Evolutionary conservation across 2,113 vertebrate genomes (phyloP).

Genomic region (Nothocercus nigrocapillus): DNA sequence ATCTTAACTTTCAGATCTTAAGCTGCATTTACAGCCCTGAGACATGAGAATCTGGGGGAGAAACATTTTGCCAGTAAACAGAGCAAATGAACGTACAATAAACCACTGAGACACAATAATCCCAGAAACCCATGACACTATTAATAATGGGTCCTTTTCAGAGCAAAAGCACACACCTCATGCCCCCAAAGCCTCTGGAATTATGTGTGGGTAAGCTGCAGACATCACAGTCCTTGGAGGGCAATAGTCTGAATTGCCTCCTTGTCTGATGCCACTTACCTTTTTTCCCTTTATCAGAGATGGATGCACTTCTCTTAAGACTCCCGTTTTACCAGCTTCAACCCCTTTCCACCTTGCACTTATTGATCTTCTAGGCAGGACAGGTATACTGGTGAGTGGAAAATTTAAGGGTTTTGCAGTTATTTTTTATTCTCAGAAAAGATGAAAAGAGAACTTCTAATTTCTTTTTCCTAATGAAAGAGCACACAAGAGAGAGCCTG

Average conservation of each 20-base stretch:
- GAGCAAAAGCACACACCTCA: constrained; percentile 44
- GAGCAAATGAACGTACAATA: constrained; percentile 61
- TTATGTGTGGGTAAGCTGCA: constrained; percentile 57
- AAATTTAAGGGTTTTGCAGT: not conserved
- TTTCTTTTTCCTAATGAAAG: not conserved
- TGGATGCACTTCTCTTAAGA: constrained; percentile 55
- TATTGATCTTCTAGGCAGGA: constrained; percentile 50
- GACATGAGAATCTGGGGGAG: constrained; percentile 42
- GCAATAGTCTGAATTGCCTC: constrained; percentile 33
- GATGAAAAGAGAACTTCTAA: not conserved
- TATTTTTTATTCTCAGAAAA: constrained; percentile 13
- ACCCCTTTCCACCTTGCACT: constrained; percentile 37
- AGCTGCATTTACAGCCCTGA: constrained; percentile 43
- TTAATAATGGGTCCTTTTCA: constrained; percentile 64
- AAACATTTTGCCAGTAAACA: constrained; percentile 62
- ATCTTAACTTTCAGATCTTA: constrained; percentile 50
- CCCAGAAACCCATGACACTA: constrained; percentile 52
- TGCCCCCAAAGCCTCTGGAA: constrained; percentile 59
- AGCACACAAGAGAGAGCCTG: not conserved
- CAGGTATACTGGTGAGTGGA: not conserved
- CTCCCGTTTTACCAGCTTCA: constrained; percentile 49
- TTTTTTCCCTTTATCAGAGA: constrained; percentile 35
- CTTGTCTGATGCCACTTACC: constrained; percentile 21
- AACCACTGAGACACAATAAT: constrained; percentile 64
- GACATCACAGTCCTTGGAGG: constrained; percentile 51